These are phyloP conservation scores for Lasioglossum albipes DNA, from an alignment of 1,140 invertebrate species.

Conservation along the genomic window DNA sequence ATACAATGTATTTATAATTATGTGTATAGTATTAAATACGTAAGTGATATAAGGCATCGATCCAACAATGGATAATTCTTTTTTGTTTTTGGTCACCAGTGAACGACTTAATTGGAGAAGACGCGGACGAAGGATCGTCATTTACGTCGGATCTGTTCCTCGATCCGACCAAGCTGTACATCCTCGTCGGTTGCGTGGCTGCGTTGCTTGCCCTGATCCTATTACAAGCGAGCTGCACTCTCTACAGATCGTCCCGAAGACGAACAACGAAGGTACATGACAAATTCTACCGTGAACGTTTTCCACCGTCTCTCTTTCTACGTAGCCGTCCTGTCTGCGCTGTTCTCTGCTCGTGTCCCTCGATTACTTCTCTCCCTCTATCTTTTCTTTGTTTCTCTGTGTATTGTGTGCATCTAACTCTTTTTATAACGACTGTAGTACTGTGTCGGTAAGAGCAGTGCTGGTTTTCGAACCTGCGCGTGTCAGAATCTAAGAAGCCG, in stretches of 20 bases:
- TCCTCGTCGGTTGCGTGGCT: constrained; percentile 89
- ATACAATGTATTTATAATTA: neutral
- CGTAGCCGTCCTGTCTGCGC: constrained; percentile 18
- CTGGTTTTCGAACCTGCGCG: neutral
- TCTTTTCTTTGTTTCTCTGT: constrained; percentile 7
- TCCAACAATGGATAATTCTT: constrained; percentile 17
- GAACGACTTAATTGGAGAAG: constrained; percentile 69
- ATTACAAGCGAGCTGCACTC: constrained; percentile 91
- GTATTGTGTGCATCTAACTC: constrained; percentile 43
- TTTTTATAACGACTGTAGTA: constrained; percentile 34
- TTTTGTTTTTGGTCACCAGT: constrained; percentile 56
- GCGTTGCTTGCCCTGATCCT: constrained; percentile 89
- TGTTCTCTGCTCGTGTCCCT: constrained; percentile 15
- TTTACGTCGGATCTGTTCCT: constrained; percentile 70
- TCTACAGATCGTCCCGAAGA: constrained; percentile 85
- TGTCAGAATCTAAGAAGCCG: neutral
- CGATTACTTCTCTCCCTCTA: constrained; percentile 1
- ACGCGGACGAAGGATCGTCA: constrained; percentile 67
- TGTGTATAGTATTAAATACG: constrained; percentile 3
- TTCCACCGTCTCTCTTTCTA: neutral
- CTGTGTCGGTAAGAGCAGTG: constrained; percentile 23
- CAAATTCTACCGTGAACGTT: constrained; percentile 11
- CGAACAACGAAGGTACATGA: constrained; percentile 82
- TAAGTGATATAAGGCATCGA: constrained; percentile 33
- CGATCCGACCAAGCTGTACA: constrained; percentile 86